A percentile compares a stretch with the other conserved stretches of the same genome.
These are phyloP conservation scores for Psittacus erithacus DNA, from an alignment of 2,113 vertebrate genomes.

Conservation along the genomic window DNA sequence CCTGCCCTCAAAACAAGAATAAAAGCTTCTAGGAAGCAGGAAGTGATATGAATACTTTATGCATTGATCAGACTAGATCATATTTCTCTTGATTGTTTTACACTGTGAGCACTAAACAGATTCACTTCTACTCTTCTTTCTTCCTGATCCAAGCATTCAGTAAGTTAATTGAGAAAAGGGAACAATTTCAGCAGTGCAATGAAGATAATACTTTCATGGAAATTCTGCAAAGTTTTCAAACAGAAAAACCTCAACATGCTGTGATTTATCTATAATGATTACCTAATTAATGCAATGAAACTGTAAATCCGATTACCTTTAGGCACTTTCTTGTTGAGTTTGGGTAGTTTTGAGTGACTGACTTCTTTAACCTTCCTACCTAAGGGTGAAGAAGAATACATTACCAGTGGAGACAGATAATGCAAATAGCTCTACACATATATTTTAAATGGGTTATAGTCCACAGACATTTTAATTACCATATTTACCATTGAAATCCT, in stretches of 20 bases:
- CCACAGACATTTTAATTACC: background rate
- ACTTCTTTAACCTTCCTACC: background rate
- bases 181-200: background rate
- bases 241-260: background rate
- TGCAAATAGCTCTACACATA: background rate
- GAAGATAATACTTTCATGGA: background rate
- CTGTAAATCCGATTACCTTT: conserved; percentile 7
- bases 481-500: background rate
- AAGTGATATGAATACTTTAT: background rate
- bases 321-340: fast-evolving
- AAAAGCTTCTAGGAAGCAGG: background rate
- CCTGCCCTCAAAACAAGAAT: background rate
- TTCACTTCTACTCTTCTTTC: background rate
- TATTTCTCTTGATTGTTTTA: background rate
- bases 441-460: background rate
- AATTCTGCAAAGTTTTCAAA: background rate
- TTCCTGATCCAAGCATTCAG: background rate
- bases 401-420: background rate
- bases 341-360: background rate
- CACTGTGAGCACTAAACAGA: background rate
- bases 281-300: background rate
- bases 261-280: background rate
- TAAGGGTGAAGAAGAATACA: background rate
- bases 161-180: background rate
- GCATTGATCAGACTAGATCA: background rate